phyloP scores from a whole-genome alignment of 1,140 invertebrate genomes.

The Cepaea nemoralis region DNA sequence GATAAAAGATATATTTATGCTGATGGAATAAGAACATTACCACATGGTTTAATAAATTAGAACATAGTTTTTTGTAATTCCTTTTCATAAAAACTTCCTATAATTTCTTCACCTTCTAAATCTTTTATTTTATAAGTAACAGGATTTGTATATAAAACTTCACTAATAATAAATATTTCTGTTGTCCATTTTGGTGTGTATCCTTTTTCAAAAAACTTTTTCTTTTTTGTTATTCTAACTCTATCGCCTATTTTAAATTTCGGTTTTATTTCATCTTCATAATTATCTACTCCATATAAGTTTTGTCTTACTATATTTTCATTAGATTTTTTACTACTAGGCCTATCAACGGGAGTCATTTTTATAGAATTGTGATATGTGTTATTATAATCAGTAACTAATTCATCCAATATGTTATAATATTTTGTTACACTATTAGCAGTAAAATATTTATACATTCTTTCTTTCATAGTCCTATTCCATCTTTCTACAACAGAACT shows the following conservation, averaged over 20 bases:
- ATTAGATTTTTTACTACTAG: too few relatives aligned
- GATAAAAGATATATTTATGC: constrained; percentile 1
- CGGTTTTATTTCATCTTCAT: neutral
- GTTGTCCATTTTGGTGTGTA: constrained; percentile 13
- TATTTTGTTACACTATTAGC: too few relatives aligned
- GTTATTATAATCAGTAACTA: too few relatives aligned
- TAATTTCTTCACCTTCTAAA: constrained; percentile 21
- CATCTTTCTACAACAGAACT: too few relatives aligned
- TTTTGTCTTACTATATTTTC: too few relatives aligned
- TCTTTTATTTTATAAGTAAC: constrained; percentile 11
- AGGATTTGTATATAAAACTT: neutral
- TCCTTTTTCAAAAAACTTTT: constrained; percentile 5
- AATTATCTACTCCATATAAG: too few relatives aligned
- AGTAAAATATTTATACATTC: too few relatives aligned
- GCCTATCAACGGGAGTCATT: too few relatives aligned
- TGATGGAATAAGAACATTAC: neutral
- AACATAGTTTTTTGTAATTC: neutral
- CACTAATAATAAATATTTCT: constrained; percentile 16
- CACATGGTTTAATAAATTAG: constrained; percentile 1
- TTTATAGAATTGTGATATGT: too few relatives aligned
- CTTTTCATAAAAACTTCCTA: neutral
- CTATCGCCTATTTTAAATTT: constrained; percentile 3
- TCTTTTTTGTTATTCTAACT: constrained; percentile 24
- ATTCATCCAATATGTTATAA: too few relatives aligned
- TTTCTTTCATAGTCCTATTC: too few relatives aligned